A percentile compares a stretch with the other conserved stretches of the same genome.
phyloP scores from a whole-genome alignment of 2,113 vertebrate species.

The Oostethus manadensis region DNA sequence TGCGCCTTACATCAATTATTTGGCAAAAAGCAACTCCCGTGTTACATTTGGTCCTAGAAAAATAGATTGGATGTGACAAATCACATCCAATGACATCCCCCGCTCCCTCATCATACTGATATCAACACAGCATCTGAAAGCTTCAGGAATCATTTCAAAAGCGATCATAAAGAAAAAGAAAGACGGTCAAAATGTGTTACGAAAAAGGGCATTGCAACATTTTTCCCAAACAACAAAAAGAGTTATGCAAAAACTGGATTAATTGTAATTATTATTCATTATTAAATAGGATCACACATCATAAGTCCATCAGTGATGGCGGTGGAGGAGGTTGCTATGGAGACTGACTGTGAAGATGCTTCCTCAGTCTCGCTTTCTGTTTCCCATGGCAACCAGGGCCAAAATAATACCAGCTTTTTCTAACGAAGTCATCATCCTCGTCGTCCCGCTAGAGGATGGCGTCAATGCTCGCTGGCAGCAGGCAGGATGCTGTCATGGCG shows the following conservation, averaged over 20 bases:
- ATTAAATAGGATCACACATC: slow-evolving; percentile 66
- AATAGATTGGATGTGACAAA: slow-evolving; percentile 55
- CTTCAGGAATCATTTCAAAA: neutral
- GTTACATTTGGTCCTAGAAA: slow-evolving; percentile 61
- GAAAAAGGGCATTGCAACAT: slow-evolving; percentile 24
- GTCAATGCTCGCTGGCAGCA: slow-evolving; percentile 82
- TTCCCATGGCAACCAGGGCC: slow-evolving; percentile 95
- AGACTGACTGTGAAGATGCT: slow-evolving; percentile 26
- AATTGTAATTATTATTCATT: slow-evolving; percentile 15
- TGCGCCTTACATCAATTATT: slow-evolving; percentile 51
- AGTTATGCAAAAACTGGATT: slow-evolving; percentile 67
- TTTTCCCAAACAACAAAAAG: slow-evolving; percentile 44
- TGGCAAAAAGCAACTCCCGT: slow-evolving; percentile 64
- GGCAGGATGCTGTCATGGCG: slow-evolving; percentile 86
- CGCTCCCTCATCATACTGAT: slow-evolving; percentile 15
- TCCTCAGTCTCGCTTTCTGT: slow-evolving; percentile 3
- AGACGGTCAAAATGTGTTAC: neutral
- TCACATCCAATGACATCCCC: neutral
- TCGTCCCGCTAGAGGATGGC: slow-evolving; percentile 7
- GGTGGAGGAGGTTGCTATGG: slow-evolving; percentile 35
- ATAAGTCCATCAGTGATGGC: slow-evolving; percentile 18
- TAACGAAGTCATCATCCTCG: slow-evolving; percentile 53
- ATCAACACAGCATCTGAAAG: neutral
- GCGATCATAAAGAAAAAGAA: slow-evolving; percentile 10
- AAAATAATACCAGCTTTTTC: slow-evolving; percentile 62